Conservation (phyloP, 1,140 invertebrate genomes). For the Ooceraea biroi region DNA sequence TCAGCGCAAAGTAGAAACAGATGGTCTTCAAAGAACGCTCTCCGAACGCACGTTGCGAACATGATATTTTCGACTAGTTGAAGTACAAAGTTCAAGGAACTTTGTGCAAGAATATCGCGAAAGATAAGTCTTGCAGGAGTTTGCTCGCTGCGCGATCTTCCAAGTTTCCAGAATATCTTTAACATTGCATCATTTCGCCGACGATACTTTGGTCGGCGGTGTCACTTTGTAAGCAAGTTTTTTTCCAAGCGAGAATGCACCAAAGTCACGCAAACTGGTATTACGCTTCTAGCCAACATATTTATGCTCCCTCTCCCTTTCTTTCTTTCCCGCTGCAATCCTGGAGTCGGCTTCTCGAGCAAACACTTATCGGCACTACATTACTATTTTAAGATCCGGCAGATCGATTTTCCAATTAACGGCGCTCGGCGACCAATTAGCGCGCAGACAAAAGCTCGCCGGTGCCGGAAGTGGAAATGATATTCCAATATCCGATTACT, state of each 20-base stretch:
- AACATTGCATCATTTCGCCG: constrained; percentile 15
- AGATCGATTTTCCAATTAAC: constrained; percentile 40
- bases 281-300: constrained; percentile 6
- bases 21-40: constrained; percentile 24
- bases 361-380: not conserved
- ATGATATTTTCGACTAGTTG: constrained; percentile 49
- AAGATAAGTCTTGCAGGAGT: not conserved
- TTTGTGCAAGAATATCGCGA: constrained; percentile 24
- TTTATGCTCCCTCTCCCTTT: not conserved
- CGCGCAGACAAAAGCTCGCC: not conserved
- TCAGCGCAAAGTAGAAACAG: constrained; percentile 16
- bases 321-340: not conserved
- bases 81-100: constrained; percentile 47
- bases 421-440: constrained; percentile 7
- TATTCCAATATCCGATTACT: constrained; percentile 18
- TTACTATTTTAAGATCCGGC: constrained; percentile 16
- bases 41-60: constrained; percentile 25
- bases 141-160: not conserved
- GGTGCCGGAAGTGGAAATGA: constrained; percentile 4
- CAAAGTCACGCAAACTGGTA: constrained; percentile 40
- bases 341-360: constrained; percentile 11
- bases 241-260: not conserved
- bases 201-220: constrained; percentile 33
- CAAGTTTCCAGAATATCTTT: constrained; percentile 11
- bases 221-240: not conserved